phyloP scores from a whole-genome alignment of 2,797 vertebrate genomes.

The Poecile montanus region DNA sequence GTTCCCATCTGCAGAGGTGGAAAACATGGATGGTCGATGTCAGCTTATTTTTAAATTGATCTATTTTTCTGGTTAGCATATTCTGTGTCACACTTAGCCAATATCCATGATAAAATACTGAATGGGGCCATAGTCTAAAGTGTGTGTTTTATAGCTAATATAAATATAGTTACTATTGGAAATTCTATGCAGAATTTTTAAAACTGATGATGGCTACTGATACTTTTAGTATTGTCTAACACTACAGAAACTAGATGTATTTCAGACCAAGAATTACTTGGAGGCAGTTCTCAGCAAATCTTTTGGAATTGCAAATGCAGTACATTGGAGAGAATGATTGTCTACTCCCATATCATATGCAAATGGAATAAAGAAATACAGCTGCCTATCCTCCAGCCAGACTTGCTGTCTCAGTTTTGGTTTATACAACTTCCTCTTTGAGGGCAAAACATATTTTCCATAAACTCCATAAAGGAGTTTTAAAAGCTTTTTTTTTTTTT shows the following conservation, averaged over 20 bases:
- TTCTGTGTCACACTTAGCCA: neutral
- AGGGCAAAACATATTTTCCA: neutral
- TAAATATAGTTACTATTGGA: neutral
- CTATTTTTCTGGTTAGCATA: neutral
- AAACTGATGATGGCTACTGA: neutral
- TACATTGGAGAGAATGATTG: neutral
- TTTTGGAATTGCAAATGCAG: conserved; percentile 27
- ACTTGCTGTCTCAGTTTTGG: neutral
- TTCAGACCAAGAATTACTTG: neutral
- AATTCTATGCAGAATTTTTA: neutral
- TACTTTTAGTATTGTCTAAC: neutral
- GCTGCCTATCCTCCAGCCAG: neutral
- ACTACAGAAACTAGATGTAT: neutral
- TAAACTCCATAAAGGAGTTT: neutral
- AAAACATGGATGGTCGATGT: neutral
- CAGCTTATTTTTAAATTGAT: neutral
- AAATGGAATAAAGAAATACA: conserved; percentile 18
- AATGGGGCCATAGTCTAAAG: neutral
- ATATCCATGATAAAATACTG: neutral
- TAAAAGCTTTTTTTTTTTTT: neutral
- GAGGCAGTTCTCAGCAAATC: neutral
- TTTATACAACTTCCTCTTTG: neutral
- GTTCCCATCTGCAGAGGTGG: neutral
- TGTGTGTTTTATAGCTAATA: neutral
- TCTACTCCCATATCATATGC: neutral